Evolutionary conservation across 2,888 invertebrate genomes (phyloP), one percentile per base, ranked within the genome.

Genomic region (Hedychridium roseum): DNA sequence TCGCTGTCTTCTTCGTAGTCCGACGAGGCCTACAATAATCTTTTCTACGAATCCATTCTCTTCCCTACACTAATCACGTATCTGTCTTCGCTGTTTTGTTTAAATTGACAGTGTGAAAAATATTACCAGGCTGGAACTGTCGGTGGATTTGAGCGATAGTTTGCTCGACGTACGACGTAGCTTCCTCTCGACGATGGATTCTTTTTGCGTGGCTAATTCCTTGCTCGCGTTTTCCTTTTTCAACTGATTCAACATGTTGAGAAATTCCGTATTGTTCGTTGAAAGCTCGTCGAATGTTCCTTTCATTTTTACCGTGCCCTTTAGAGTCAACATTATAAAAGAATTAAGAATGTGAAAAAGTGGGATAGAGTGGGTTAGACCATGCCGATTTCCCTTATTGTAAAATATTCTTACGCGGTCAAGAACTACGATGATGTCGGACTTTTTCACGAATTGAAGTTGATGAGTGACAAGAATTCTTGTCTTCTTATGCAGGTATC

Each of bases 381-480:
- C 18, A 31, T 23, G 15, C 35, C 9, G 30, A 37, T 6, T 16
- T 34, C 26, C 15, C 37, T 23, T 7, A 27, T 48, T 30, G 3
- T 32, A 35, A 7, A 21, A 18, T 6, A 20, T 9, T 60, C 72
- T 70, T 54, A 79, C 82, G 20, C 71, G 70, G 36, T 80, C 77
- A 4, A 82, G 36, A n/a, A 80, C 67, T 5, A 78, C 68, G 14
- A 82, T 74, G 3, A 66, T 64, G 38, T 82, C 80, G 1, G 78
- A 80, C 15, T 78, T 67, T 43, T 84, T 83, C n/a, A 84, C 66
- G 65, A 85, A 88, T 67, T 89, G 88, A 54, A 92, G 69, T 68
- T 89, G 89, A 75, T 89, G 88, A 1, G 89, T 89, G 20, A 86
- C 85, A 11, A 88, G 79, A 43, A 88, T 81, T 7, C 85, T 81